A percentile compares a stretch with the other conserved stretches of the same genome.
Conservation (phyloP, 2,113 vertebrate genomes). For the Oceanites oceanicus region DNA sequence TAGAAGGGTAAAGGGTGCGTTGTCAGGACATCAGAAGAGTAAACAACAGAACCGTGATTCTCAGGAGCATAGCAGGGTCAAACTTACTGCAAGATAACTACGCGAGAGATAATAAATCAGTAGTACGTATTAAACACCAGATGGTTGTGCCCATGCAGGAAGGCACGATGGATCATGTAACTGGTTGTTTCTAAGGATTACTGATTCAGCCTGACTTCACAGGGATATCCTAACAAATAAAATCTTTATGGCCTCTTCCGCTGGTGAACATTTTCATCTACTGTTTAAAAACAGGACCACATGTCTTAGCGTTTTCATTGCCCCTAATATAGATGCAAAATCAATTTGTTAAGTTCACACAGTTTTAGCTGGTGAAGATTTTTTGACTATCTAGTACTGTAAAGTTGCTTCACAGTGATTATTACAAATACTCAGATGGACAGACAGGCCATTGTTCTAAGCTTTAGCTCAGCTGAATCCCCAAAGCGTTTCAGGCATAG, state of each 20-base stretch:
- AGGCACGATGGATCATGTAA: constrained; percentile 35
- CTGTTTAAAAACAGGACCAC: constrained; percentile 4
- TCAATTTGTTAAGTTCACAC: neutral
- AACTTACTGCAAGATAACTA: constrained; percentile 51
- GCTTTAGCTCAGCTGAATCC: constrained; percentile 53
- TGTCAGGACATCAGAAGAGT: constrained; percentile 56
- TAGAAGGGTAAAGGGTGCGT: constrained; percentile 45
- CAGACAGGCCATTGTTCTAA: constrained; percentile 54
- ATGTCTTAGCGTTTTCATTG: neutral
- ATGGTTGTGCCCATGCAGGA: constrained; percentile 67
- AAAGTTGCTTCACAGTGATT: neutral
- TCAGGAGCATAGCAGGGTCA: constrained; percentile 57
- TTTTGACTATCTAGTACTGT: constrained; percentile 9
- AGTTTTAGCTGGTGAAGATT: neutral
- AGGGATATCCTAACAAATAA: constrained; percentile 61
- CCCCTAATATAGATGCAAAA: constrained; percentile 1
- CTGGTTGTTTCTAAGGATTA: constrained; percentile 44
- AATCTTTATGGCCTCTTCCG: constrained; percentile 53
- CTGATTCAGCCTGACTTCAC: constrained; percentile 50
- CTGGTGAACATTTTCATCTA: constrained; percentile 39
- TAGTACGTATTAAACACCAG: constrained; percentile 44
- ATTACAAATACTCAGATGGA: constrained; percentile 4
- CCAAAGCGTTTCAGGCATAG: constrained; percentile 40
- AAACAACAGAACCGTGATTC: constrained; percentile 55
- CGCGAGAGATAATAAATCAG: constrained; percentile 64